Evolutionary conservation across 2,888 invertebrate genomes (phyloP).

Genomic region (Limnephilus marmoratus): DNA sequence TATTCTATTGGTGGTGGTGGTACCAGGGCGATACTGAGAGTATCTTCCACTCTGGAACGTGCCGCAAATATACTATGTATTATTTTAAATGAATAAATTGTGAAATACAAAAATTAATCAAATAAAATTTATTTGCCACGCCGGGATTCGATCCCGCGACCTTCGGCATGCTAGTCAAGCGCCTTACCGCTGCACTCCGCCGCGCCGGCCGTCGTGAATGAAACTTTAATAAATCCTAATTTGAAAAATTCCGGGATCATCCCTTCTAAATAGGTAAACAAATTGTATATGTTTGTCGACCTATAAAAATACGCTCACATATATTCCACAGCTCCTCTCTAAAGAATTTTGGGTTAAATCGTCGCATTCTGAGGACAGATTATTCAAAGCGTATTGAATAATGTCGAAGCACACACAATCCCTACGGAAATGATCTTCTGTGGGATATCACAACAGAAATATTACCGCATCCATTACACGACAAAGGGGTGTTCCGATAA

Average conservation of each 20-base stretch:
- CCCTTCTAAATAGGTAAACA: background rate
- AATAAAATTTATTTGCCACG: too few relatives aligned
- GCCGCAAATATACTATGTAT: too few relatives aligned
- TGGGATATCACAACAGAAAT: background rate
- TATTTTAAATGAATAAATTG: too few relatives aligned
- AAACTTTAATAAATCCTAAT: background rate
- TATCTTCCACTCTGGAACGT: too few relatives aligned
- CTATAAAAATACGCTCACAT: background rate
- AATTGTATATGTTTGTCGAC: background rate
- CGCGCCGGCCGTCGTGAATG: too few relatives aligned
- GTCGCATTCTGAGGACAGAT: background rate
- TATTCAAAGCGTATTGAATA: background rate
- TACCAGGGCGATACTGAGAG: too few relatives aligned
- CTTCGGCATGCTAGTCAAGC: too few relatives aligned
- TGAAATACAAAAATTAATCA: too few relatives aligned
- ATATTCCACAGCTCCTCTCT: background rate
- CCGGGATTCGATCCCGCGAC: too few relatives aligned
- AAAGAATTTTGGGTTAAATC: background rate
- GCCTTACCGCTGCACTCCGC: too few relatives aligned
- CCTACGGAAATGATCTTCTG: background rate
- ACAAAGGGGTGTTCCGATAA: background rate
- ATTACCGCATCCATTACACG: background rate
- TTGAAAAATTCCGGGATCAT: background rate
- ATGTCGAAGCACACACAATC: background rate
- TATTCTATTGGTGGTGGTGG: too few relatives aligned